Evolutionary conservation across 2,797 vertebrate genomes (phyloP), one percentile per base, ranked within the genome.

Genomic region (Enteromius anoplus): DNA sequence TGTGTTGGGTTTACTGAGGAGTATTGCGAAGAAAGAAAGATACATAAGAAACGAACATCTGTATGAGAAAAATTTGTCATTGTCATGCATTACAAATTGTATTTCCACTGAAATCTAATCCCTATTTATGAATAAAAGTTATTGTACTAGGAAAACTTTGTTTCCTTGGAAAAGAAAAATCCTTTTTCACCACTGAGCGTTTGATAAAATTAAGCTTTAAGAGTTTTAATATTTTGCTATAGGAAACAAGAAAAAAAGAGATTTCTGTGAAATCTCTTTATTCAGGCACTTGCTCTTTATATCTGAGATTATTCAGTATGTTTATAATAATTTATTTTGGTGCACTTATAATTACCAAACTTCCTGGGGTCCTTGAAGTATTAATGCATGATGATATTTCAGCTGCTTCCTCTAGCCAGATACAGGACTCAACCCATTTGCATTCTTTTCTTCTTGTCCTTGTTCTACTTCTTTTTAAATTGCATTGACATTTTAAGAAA

Each of bases 31-130:
- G n/a, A 19, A 29, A 32, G 12, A 49, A 21, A 70, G 40, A 76
- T 23, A 40, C 14, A 58, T 58, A 34, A 34, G 1, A 75, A 68
- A 66, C 66, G 12, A 47, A 34, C 51, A 71, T 62, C 53, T 66
- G 60, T 9, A 65, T 68, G 69, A 82, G 15, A 73, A 55, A 85
- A 75, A 29, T 73, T 82, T 82, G 45, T 51, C 49, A 66, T 78
- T 82, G 55, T 64, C 47, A 71, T 1, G 5, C 21, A 58, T 21
- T 42, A n/a, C 26, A 60, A 45, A 10, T 1, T 21, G 0, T 51
- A 75, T 45, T 80, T 17, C n/a, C 65, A 55, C 51, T 58, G 37
- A 71, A 71, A 80, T 70, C 37, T 71, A 34, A 47, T 47, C 6
- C 26, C 45, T 45, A 29, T 17, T 21, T 53, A 37, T 51, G 0